Percentiles rank a stretch among this genome's conserved stretches.
Conservation (phyloP, 2,797 vertebrate species). For the Halcyon chelicuti region DNA sequence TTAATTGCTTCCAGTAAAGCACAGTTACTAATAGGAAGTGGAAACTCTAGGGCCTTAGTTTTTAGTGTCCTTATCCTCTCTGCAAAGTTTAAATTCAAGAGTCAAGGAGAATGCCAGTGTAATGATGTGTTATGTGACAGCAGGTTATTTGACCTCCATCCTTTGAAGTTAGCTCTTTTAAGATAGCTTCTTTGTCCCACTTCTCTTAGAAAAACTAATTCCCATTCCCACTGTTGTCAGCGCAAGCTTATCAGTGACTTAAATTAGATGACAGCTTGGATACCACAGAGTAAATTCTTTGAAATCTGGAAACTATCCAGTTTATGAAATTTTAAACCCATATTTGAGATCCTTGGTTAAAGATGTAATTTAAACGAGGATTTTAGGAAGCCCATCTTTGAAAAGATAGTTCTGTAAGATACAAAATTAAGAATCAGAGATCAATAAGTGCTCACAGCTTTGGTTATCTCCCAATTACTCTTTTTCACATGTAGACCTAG, state of each 20-base stretch:
- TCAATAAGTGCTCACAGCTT: background rate
- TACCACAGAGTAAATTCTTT: background rate
- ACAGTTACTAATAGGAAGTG: constrained; percentile 19
- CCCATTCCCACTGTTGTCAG: constrained; percentile 21
- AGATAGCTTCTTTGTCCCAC: constrained; percentile 31
- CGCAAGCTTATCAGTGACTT: constrained; percentile 14
- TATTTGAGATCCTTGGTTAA: background rate
- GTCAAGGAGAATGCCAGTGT: background rate
- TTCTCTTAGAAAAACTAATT: constrained; percentile 23
- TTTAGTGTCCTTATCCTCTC: constrained; percentile 32
- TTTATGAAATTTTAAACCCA: background rate
- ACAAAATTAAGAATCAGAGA: background rate
- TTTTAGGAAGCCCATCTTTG: background rate
- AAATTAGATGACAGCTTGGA: background rate
- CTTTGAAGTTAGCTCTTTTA: constrained; percentile 49
- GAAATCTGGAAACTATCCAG: background rate
- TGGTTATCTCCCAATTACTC: background rate
- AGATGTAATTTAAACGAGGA: background rate
- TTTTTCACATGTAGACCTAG: background rate
- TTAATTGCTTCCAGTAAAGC: constrained; percentile 33
- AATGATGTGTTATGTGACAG: background rate
- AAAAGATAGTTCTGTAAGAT: background rate
- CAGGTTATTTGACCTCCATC: constrained; percentile 52
- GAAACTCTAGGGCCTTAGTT: background rate
- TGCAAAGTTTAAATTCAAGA: constrained; percentile 30